phyloP scores from a whole-genome alignment of 2,888 invertebrate species.

The Eulithis testata region DNA sequence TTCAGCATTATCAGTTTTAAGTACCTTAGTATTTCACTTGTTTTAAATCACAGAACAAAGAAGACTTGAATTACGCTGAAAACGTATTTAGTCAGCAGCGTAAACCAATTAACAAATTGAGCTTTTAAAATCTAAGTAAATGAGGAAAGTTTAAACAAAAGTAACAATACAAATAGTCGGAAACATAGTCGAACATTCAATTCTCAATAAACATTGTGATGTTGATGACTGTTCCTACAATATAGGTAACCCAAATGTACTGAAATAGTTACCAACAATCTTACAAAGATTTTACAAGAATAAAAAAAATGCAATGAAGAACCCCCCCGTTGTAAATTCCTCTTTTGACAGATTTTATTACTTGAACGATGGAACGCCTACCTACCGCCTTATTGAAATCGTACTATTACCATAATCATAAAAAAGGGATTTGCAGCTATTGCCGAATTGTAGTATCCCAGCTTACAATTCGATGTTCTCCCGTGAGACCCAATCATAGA shows the following conservation, averaged over 20 bases:
- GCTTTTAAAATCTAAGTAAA: too few relatives aligned
- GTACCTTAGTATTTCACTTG: not conserved
- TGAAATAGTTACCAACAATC: too few relatives aligned
- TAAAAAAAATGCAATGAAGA: not conserved
- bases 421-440: slow-evolving; percentile 6
- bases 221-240: too few relatives aligned
- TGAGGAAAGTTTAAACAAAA: too few relatives aligned
- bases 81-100: not conserved
- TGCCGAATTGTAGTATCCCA: slow-evolving; percentile 6
- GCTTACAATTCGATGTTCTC: slow-evolving; percentile 1
- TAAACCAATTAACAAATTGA: too few relatives aligned
- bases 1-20: slow-evolving; percentile 9
- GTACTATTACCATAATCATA: slow-evolving; percentile 11
- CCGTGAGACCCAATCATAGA: not conserved
- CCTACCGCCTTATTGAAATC: slow-evolving; percentile 8
- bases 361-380: not conserved
- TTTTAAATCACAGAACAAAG: slow-evolving; percentile 3
- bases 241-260: too few relatives aligned
- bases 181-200: too few relatives aligned
- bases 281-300: not conserved
- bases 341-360: not conserved
- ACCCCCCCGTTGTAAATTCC: not conserved
- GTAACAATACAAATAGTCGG: too few relatives aligned
- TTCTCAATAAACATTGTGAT: too few relatives aligned
- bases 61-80: not conserved